Evolutionary conservation across 2,888 invertebrate genomes (phyloP), one percentile per base, ranked within the genome.

Genomic region (Merodon equestris): DNA sequence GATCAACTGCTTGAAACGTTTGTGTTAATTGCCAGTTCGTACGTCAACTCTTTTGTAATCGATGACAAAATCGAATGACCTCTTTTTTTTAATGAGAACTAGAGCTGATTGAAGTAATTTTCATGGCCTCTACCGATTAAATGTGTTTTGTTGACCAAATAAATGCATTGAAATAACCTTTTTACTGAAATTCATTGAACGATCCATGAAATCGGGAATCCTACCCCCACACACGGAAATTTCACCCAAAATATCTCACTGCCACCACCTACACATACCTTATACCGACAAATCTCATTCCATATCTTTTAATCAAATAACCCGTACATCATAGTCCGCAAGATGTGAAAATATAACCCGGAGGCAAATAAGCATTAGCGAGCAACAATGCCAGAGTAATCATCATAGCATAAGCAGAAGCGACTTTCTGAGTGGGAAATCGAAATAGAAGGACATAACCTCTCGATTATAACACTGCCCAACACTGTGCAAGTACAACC

Each of bases 381-480:
- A 17, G 14, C 54, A 48, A 70, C 70, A 61, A 61, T 70, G 42
- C 42, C 48, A 70, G 61, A 61, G 70, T 70, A 70, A 61, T 70
- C 70, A 70, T 61, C 70, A 70, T 60, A 61, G 47, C 45, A 40
- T 12, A 61, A 48, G 70, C 70, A 70, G 70, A 70, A 70, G 70
- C 70, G 54, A 48, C 70, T 61, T 54, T 60, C 54, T 34, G 19
- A 54, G 47, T 48, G 58, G 50, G 14, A 60, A 76, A 66, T 53
- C 56, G 56, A 50, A 76, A 76, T 76, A 53, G 61, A 72, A 61
- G 76, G 66, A 54, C 71, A 76, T 72, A 61, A 66, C 70, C 64
- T 38, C 71, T 12, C 36, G 44, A 44, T 18, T 53, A 13, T 45
- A 53, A 53, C 3, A 7, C 53, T 53, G 18, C 53, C 58, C 45